Evolutionary conservation across 2,888 invertebrate species (phyloP), one percentile per base, ranked within the genome.

Genomic region (Eupithecia abbreviata): DNA sequence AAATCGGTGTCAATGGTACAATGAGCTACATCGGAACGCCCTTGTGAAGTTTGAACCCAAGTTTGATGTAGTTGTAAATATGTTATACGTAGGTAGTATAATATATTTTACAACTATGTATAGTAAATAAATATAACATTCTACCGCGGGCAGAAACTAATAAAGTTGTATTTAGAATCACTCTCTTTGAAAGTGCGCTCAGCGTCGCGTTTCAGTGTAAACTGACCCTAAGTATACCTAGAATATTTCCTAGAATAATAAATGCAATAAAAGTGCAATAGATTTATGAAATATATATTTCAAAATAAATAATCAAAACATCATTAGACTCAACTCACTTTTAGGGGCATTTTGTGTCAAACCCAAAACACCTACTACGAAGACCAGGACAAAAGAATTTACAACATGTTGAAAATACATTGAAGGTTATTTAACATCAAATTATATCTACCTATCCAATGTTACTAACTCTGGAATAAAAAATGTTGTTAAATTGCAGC

Each of bases 241-340:
- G 3, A 62, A 62, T 30, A 58, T 18, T 18, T 18, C 18, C 9
- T 41, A 41, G 41, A 41, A 41, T 41, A 66, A 66, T 42, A 13
- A 41, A 66, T 15, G 15, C 12, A 76, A 75, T 75, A 49, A 77
- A 77, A 72, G 71, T 73, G 75, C 71, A 79, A 78, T 79, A 75
- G 30, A 71, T 72, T 70, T 72, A 58, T 70, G 47, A 69, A 65
- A 73, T 6, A 49, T 77, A 69, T 75, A 71, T 67, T 75, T 77
- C 75, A 49, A 43, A 78, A 74, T 76, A 79, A 73, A 78, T 75
- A 73, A 58, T 73, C 66, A 73, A 78, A 75, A 77, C 62, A 62
- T 10, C 18, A 62, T 30, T 62, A 30, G 18, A 18, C 18, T 4
- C 9, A n/a, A 62, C 18, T 62, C 62, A 30, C 4, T 62, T 51